phyloP scores from a whole-genome alignment of 2,113 vertebrate genomes.

The Equus przewalskii region DNA sequence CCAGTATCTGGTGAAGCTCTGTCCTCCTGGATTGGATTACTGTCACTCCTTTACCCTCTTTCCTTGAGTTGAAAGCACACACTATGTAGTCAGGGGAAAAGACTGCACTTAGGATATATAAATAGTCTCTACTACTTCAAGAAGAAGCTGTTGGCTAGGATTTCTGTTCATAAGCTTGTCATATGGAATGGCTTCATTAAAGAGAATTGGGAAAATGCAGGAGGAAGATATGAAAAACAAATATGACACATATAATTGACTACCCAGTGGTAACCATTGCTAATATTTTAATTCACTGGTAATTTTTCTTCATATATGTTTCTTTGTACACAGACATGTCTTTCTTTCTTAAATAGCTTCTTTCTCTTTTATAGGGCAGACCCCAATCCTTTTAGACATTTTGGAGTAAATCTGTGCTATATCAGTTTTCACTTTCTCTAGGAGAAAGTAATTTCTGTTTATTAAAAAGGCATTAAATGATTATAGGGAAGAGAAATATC shows the following conservation, averaged over 20 bases:
- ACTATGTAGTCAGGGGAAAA: neutral
- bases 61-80: neutral
- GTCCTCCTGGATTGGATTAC: neutral
- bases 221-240: constrained; percentile 9
- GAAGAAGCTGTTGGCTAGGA: neutral
- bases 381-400: neutral
- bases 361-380: neutral
- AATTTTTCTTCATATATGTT: too few relatives aligned
- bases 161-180: neutral
- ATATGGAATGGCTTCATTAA: neutral
- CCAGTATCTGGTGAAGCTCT: neutral
- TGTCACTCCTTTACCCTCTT: neutral
- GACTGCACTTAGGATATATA: neutral
- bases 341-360: too few relatives aligned
- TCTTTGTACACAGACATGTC: too few relatives aligned
- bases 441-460: constrained; percentile 22
- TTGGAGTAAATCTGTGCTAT: neutral
- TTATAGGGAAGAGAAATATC: neutral
- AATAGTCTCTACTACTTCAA: neutral
- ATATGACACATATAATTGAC: neutral
- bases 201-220: constrained; percentile 26
- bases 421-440: neutral
- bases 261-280: neutral
- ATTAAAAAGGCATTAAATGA: neutral
- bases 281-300: too few relatives aligned